Conservation (phyloP, 2,888 invertebrate species). For the Nasonovia ribisnigri region DNA sequence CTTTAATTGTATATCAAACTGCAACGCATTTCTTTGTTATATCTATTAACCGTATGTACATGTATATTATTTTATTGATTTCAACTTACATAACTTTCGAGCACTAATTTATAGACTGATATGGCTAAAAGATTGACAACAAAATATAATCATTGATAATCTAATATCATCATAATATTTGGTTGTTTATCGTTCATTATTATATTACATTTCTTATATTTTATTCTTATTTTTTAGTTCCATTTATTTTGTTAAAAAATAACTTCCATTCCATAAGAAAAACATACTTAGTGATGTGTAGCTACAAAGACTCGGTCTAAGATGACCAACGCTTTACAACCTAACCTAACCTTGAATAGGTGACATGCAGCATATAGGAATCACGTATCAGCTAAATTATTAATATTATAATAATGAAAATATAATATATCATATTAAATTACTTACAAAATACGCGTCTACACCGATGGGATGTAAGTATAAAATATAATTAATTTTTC, state of each 20-base stretch:
- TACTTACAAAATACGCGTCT: background rate
- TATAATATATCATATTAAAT: background rate
- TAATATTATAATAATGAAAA: background rate
- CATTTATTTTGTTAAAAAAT: background rate
- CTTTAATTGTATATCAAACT: background rate
- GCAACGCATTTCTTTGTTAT: background rate
- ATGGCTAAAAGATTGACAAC: background rate
- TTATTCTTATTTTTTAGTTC: background rate
- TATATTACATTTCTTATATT: background rate
- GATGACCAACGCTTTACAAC: background rate
- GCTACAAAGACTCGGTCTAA: background rate
- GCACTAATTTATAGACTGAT: background rate
- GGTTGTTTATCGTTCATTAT: background rate
- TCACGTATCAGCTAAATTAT: background rate
- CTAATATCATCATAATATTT: background rate
- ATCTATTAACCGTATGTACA: too few species aligned
- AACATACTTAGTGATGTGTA: background rate
- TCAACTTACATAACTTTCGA: too few species aligned
- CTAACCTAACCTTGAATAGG: background rate
- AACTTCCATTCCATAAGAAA: background rate
- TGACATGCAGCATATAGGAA: background rate
- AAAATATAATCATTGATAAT: background rate
- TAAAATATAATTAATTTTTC: background rate
- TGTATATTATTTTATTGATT: too few species aligned
- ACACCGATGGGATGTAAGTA: background rate